Conservation (phyloP, 2,888 invertebrate species). For the Melanostoma scalare region DNA sequence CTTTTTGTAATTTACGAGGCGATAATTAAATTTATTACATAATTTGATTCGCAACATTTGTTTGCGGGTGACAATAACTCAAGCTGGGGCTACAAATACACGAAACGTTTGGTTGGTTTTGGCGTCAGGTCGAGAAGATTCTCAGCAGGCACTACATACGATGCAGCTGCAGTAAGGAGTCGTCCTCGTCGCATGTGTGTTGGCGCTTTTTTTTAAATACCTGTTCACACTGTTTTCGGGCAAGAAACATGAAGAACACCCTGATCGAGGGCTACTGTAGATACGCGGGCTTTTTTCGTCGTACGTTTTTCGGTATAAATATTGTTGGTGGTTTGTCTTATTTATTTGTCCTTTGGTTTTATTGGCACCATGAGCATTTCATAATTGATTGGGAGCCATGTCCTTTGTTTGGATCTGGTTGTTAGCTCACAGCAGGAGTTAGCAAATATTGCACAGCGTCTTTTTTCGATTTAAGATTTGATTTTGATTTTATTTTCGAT, state of each 20-base stretch:
- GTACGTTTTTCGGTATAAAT: not conserved
- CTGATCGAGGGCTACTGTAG: conserved; percentile 50
- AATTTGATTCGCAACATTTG: conserved; percentile 70
- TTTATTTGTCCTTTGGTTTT: conserved; percentile 59
- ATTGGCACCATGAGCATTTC: conserved; percentile 60
- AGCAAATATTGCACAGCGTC: conserved; percentile 53
- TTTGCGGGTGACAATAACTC: conserved; percentile 53
- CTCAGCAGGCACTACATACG: conserved; percentile 47
- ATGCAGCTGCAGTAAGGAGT: conserved; percentile 46
- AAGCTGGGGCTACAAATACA: conserved; percentile 22
- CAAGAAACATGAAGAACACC: conserved; percentile 55
- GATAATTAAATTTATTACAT: conserved; percentile 73
- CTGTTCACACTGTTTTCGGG: conserved; percentile 49
- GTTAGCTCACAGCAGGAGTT: conserved; percentile 35
- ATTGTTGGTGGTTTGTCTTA: conserved; percentile 30
- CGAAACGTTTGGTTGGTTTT: conserved; percentile 22
- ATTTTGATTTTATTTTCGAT: conserved; percentile 56
- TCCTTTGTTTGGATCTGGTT: conserved; percentile 45
- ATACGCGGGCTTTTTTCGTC: conserved; percentile 46
- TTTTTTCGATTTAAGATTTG: conserved; percentile 36
- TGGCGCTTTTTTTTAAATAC: conserved; percentile 25
- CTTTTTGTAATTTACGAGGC: conserved; percentile 70
- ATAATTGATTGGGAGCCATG: conserved; percentile 70
- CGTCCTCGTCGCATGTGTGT: not conserved
- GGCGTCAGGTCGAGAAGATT: conserved; percentile 23